Evolutionary conservation across 2,888 invertebrate genomes (phyloP).

Genomic region (Tetanocera ferruginea): DNA sequence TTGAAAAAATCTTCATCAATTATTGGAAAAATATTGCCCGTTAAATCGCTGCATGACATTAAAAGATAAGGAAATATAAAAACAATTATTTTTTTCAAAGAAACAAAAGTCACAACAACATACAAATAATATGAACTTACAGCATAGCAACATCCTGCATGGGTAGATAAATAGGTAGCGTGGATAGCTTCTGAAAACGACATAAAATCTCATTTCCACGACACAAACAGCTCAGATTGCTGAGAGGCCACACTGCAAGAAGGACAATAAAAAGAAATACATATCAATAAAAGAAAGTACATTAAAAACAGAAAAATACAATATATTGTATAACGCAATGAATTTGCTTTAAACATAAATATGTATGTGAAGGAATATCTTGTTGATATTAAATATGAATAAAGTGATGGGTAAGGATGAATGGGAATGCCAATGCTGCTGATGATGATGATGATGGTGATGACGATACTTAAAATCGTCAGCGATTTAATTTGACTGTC

Average conservation of each 20-base stretch:
- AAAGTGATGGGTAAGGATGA: no score
- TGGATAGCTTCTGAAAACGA: constrained; percentile 66
- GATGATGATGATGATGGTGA: no score
- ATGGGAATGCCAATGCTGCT: no score
- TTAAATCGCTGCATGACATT: constrained; percentile 68
- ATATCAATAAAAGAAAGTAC: neutral
- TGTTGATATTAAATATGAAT: no score
- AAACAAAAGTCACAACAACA: neutral
- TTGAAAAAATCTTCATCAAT: constrained; percentile 63
- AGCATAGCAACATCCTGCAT: constrained; percentile 64
- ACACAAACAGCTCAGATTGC: constrained; percentile 68
- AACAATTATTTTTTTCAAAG: neutral
- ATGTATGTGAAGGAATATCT: no score
- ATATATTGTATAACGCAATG: neutral
- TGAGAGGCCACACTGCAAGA: constrained; percentile 56
- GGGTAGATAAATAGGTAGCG: constrained; percentile 66
- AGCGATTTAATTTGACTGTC: constrained; percentile 31
- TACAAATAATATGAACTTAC: constrained; percentile 58
- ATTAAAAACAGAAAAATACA: neutral
- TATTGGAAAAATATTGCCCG: constrained; percentile 69
- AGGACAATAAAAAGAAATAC: neutral
- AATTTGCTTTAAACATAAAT: no score
- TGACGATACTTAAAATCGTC: neutral
- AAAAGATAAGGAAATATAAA: constrained; percentile 33
- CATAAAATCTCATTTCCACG: constrained; percentile 69